phyloP scores from a whole-genome alignment of 1,140 invertebrate species.

The Eciton burchellii region DNA sequence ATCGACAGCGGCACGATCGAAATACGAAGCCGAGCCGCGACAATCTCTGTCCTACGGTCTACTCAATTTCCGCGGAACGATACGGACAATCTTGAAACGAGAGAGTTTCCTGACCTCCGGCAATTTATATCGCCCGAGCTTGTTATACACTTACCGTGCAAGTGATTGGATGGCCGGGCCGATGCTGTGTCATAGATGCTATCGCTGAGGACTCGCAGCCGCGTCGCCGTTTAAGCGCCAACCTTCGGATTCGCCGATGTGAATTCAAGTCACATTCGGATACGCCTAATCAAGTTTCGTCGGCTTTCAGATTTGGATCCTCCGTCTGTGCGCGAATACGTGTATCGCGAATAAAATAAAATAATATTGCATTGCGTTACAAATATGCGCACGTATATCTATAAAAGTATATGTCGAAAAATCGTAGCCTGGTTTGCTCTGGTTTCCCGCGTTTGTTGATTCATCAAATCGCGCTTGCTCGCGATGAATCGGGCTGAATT shows the following conservation, averaged over 20 bases:
- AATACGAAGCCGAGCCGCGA: conserved; percentile 53
- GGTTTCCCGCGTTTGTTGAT: neutral
- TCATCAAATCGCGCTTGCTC: neutral
- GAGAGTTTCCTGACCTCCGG: conserved; percentile 52
- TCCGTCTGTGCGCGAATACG: no score
- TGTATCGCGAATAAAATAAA: no score
- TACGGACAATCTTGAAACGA: conserved; percentile 53
- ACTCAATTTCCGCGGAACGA: conserved; percentile 49
- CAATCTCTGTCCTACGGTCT: conserved; percentile 43
- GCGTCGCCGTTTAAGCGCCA: conserved; percentile 10
- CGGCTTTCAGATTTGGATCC: neutral
- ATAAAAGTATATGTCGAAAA: no score
- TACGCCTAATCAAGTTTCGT: no score
- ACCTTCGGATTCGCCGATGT: neutral
- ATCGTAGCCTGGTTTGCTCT: no score
- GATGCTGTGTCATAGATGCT: conserved; percentile 40
- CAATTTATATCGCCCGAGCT: conserved; percentile 54
- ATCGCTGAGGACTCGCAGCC: neutral
- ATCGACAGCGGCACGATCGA: conserved; percentile 59
- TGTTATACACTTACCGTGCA: conserved; percentile 51
- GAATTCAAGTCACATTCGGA: neutral
- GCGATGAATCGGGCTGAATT: no score
- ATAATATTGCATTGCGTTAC: no score
- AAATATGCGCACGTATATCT: no score
- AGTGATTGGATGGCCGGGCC: conserved; percentile 45